Percentiles rank a stretch among this genome's conserved stretches.
These are phyloP conservation scores for Mugil cephalus DNA, from an alignment of 2,113 vertebrate species.

Conservation along the genomic window DNA sequence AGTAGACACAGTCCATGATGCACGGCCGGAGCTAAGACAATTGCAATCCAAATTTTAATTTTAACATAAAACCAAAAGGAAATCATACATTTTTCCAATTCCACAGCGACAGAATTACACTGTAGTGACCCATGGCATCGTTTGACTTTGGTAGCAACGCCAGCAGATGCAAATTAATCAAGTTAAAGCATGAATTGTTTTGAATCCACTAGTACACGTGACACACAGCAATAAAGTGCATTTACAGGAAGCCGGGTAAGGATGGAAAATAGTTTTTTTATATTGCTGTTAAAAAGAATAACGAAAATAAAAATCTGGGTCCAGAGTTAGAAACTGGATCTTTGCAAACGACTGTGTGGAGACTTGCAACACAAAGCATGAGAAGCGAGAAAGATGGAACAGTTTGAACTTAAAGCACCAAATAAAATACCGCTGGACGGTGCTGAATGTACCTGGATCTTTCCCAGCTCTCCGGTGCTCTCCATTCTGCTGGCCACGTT, in stretches of 20 bases:
- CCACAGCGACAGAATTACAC: no score
- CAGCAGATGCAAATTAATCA: not conserved
- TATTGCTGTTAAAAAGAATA: not conserved
- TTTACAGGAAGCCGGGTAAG: no score
- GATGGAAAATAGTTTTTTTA: not conserved
- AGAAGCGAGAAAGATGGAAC: not conserved
- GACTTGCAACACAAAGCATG: not conserved
- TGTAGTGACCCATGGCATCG: no score
- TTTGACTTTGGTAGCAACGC: no score
- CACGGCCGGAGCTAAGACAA: not conserved
- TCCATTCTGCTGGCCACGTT: constrained; percentile 99
- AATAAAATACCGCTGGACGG: not conserved
- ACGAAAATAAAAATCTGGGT: not conserved
- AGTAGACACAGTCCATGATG: not conserved
- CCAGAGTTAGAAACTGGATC: not conserved
- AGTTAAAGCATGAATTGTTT: not conserved
- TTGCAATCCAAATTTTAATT: no score
- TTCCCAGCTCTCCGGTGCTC: constrained; percentile 95
- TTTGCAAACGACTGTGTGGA: constrained; percentile 3
- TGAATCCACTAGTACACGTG: not conserved
- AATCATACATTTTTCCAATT: no score
- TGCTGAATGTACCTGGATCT: constrained; percentile 90
- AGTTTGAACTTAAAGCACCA: not conserved
- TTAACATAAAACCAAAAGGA: not conserved
- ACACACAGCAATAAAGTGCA: not conserved